phyloP scores from a whole-genome alignment of 2,113 vertebrate genomes.

The Labrus mixtus region DNA sequence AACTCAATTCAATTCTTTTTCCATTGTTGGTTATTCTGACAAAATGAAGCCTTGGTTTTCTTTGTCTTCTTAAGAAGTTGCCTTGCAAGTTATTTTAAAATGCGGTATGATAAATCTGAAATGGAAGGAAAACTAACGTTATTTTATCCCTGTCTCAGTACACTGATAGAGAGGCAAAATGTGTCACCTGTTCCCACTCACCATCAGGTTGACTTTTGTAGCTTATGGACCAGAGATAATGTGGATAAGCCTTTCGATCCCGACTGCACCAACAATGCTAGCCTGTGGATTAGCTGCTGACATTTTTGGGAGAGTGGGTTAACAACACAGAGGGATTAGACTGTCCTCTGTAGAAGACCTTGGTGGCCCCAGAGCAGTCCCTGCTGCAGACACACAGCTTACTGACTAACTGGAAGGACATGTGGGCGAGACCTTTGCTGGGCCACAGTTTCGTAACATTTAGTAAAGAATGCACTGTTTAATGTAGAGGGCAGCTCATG shows the following conservation, averaged over 20 bases:
- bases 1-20: no score
- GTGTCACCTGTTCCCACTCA: slow-evolving; percentile 52
- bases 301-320: slow-evolving; percentile 63
- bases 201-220: slow-evolving; percentile 50
- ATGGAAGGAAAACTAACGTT: background rate
- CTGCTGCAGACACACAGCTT: slow-evolving; percentile 31
- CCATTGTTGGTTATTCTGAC: background rate
- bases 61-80: background rate
- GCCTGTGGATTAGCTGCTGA: slow-evolving; percentile 66
- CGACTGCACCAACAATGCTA: slow-evolving; percentile 68
- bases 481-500: slow-evolving; percentile 11
- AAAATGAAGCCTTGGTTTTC: no score
- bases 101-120: background rate
- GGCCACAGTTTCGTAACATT: slow-evolving; percentile 37
- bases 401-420: slow-evolving; percentile 33
- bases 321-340: slow-evolving; percentile 69
- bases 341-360: slow-evolving; percentile 36
- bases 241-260: slow-evolving; percentile 68
- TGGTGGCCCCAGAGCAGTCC: slow-evolving; percentile 22
- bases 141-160: background rate
- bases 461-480: slow-evolving; percentile 8
- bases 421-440: slow-evolving; percentile 15
- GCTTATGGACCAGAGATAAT: slow-evolving; percentile 59
- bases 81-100: background rate
- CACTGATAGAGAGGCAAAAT: slow-evolving; percentile 28